Conservation (phyloP, 1,140 invertebrate genomes). For the Argopecten irradians region DNA sequence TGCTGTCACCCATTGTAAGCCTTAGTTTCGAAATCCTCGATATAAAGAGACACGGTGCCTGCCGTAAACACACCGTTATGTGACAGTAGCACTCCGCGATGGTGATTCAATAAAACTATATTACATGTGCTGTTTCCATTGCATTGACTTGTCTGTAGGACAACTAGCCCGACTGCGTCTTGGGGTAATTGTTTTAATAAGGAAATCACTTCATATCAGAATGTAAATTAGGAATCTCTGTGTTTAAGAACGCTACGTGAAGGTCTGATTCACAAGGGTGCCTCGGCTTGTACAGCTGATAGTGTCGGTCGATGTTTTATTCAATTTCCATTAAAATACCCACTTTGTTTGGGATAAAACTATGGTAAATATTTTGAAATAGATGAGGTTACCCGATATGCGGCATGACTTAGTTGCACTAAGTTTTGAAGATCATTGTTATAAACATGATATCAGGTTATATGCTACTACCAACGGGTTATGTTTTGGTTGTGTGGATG, state of each 20-base stretch:
- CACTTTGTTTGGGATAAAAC: not conserved
- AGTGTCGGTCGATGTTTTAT: not conserved
- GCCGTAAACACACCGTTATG: not conserved
- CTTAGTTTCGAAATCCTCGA: not conserved
- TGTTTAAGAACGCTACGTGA: not conserved
- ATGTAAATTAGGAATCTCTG: not conserved
- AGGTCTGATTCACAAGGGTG: not conserved
- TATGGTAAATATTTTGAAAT: not conserved
- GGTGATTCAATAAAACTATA: not conserved
- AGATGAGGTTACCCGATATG: not conserved
- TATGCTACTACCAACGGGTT: too few species aligned
- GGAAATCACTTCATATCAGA: not conserved
- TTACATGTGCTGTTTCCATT: not conserved
- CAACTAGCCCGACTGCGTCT: not conserved
- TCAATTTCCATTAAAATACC: not conserved
- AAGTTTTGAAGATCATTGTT: too few species aligned
- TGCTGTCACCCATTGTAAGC: not conserved
- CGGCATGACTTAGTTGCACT: not conserved
- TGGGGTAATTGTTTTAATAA: slow-evolving; percentile 19
- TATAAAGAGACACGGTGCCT: not conserved
- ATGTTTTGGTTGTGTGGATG: too few species aligned
- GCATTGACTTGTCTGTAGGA: not conserved
- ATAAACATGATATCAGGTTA: too few species aligned
- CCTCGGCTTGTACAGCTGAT: not conserved
- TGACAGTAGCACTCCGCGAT: not conserved